These are phyloP conservation scores for Onthophagus sagittarius DNA, from an alignment of 2,888 invertebrate genomes.

Conservation along the genomic window DNA sequence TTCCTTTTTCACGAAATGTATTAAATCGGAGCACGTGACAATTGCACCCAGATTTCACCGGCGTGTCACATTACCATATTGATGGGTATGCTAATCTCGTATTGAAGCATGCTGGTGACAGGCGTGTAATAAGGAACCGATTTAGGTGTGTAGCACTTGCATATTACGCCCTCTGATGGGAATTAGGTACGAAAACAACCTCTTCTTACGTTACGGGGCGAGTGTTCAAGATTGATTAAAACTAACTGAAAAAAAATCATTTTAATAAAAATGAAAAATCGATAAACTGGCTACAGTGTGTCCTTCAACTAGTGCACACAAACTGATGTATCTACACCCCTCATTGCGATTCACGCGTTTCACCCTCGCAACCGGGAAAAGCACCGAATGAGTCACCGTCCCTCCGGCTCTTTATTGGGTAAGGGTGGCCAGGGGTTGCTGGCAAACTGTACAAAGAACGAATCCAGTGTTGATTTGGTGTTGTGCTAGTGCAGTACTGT, in stretches of 20 bases:
- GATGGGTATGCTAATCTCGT: conserved; percentile 7
- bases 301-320: not conserved
- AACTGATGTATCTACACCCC: not conserved
- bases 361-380: not conserved
- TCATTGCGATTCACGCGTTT: not conserved
- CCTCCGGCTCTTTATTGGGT: conserved; percentile 38
- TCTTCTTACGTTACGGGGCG: no score
- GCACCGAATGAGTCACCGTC: conserved; percentile 17
- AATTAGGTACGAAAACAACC: not conserved
- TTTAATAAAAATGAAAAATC: not conserved
- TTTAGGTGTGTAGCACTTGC: conserved; percentile 10
- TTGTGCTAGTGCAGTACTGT: conserved; percentile 49
- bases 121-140: conserved; percentile 12
- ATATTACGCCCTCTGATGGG: not conserved
- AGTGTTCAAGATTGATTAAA: no score
- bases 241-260: not conserved
- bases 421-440: conserved; percentile 40
- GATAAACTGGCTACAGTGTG: not conserved
- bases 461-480: conserved; percentile 48
- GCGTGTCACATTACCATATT: conserved; percentile 10
- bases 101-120: not conserved
- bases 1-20: not conserved
- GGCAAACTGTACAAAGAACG: conserved; percentile 45
- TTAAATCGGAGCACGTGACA: not conserved
- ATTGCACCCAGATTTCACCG: not conserved